These are phyloP conservation scores for Scaptodrosophila lebanonensis DNA, from an alignment of 1,140 invertebrate species.

Conservation along the genomic window DNA sequence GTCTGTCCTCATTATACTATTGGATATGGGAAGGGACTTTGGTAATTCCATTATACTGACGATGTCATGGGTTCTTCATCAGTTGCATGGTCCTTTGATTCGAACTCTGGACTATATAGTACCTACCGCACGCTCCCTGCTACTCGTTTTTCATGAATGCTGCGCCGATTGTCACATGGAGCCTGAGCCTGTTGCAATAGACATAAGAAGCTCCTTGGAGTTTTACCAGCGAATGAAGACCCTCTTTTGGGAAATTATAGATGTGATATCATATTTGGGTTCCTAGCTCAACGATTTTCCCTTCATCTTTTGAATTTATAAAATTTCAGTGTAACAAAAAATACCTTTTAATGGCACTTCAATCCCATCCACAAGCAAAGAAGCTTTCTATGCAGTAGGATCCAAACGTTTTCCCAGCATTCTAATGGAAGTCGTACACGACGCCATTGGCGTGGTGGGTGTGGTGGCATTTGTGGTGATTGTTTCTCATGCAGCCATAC, in stretches of 20 bases:
- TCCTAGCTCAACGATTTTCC: too few relatives aligned
- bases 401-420: background rate
- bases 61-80: conserved; percentile 4
- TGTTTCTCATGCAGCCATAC: background rate
- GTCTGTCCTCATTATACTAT: background rate
- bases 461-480: conserved; percentile 24
- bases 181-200: background rate
- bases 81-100: conserved; percentile 1
- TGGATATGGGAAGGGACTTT: background rate
- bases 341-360: too few relatives aligned
- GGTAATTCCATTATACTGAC: background rate
- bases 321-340: too few relatives aligned
- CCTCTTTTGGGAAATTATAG: too few relatives aligned
- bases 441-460: conserved; percentile 22
- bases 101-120: conserved; percentile 8
- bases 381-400: too few relatives aligned
- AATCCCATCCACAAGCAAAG: background rate
- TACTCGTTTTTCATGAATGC: conserved; percentile 17
- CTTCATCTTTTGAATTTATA: too few relatives aligned
- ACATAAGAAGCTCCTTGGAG: too few relatives aligned
- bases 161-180: conserved; percentile 1
- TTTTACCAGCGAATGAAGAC: too few relatives aligned
- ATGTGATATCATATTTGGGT: too few relatives aligned
- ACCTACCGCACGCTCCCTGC: background rate
- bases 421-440: conserved; percentile 25